Evolutionary conservation across 2,888 invertebrate genomes (phyloP).

Genomic region (Palloptera scutellata): DNA sequence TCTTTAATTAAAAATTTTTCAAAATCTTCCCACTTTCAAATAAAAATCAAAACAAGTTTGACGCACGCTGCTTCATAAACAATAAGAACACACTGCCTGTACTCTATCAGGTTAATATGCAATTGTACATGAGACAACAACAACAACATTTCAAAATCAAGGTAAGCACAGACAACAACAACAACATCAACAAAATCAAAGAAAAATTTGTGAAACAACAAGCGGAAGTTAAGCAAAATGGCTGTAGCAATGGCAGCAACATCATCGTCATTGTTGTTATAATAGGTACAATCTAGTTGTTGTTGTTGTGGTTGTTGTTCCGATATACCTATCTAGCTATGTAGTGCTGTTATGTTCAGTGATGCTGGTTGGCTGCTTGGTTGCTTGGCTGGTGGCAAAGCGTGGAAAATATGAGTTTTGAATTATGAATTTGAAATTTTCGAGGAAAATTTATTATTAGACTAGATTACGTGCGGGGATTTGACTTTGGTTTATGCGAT

Average conservation of each 20-base stretch:
- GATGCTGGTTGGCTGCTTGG: neutral
- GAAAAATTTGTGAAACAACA: too few relatives aligned
- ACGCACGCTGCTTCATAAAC: too few relatives aligned
- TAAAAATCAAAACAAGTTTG: too few relatives aligned
- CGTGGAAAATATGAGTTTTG: conserved; percentile 36
- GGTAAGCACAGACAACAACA: neutral
- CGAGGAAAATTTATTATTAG: conserved; percentile 59
- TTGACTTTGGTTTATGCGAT: conserved; percentile 31
- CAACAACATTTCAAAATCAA: conserved; percentile 7
- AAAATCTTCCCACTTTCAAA: too few relatives aligned
- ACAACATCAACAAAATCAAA: conserved; percentile 2
- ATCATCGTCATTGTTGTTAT: neutral
- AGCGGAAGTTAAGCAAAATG: too few relatives aligned
- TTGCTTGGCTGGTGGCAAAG: conserved; percentile 9
- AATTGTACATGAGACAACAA: conserved; percentile 20
- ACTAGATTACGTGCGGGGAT: conserved; percentile 55
- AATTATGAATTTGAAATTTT: conserved; percentile 35
- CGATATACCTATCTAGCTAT: too few relatives aligned
- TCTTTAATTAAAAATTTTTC: too few relatives aligned
- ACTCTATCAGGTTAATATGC: conserved; percentile 23
- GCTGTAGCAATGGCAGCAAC: neutral
- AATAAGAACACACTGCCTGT: neutral
- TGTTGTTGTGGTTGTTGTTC: neutral
- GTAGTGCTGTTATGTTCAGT: too few relatives aligned
- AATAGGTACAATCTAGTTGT: neutral